Conservation (phyloP, 1,140 invertebrate genomes). For the Platorchestia sp. region DNA sequence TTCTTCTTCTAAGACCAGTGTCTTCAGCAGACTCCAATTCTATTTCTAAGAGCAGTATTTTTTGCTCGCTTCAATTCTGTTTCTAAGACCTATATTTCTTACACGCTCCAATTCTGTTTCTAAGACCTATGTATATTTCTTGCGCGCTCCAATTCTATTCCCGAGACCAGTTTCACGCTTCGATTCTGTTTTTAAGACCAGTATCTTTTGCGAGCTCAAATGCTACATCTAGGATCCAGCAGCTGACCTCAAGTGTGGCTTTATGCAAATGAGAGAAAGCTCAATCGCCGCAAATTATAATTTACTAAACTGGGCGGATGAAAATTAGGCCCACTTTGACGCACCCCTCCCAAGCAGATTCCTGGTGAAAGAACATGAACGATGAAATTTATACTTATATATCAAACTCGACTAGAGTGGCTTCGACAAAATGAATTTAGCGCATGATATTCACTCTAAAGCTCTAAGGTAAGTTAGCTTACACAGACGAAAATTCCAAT, state of each 20-base stretch:
- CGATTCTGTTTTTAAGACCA: not conserved
- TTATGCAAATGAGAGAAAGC: conserved; percentile 44
- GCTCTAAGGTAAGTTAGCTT: not conserved
- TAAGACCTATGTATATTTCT: too few species aligned
- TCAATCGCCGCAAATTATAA: not conserved
- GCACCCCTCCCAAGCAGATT: not conserved
- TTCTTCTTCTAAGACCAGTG: too few species aligned
- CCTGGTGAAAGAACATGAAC: not conserved
- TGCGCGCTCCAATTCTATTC: too few species aligned
- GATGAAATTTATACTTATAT: not conserved
- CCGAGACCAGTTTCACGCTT: too few species aligned
- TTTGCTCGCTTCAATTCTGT: too few species aligned
- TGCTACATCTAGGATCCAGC: not conserved
- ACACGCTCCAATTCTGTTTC: too few species aligned
- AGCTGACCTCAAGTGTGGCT: not conserved
- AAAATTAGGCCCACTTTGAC: not conserved
- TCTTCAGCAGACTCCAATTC: too few species aligned
- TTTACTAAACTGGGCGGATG: not conserved
- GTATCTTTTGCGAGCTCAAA: not conserved
- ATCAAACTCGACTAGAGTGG: not conserved
- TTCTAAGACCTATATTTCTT: too few species aligned
- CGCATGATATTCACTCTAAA: not conserved
- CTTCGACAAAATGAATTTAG: not conserved
- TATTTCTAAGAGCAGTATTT: too few species aligned
- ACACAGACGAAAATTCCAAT: too few species aligned